phyloP scores from a whole-genome alignment of 2,888 invertebrate genomes.

The Watsonalla cultraria region DNA sequence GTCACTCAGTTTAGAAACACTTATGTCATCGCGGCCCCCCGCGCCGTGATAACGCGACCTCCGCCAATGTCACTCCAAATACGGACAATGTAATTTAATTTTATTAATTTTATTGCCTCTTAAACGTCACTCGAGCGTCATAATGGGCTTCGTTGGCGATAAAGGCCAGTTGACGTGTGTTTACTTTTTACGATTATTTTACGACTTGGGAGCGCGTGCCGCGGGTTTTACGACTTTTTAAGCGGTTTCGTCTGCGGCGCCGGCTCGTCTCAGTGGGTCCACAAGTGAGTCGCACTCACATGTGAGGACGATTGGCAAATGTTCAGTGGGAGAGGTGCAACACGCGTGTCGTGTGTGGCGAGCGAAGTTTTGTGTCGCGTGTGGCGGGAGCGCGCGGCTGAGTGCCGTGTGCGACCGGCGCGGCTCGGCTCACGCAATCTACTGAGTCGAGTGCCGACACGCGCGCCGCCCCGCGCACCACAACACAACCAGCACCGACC shows the following conservation, averaged over 20 bases:
- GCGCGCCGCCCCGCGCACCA: slow-evolving; percentile 80
- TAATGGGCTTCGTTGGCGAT: slow-evolving; percentile 74
- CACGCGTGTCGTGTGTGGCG: slow-evolving; percentile 44
- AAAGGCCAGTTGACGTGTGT: slow-evolving; percentile 75
- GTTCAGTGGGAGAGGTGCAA: slow-evolving; percentile 42
- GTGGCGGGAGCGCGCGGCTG: slow-evolving; percentile 58
- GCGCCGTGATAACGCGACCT: slow-evolving; percentile 73
- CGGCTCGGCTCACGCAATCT: slow-evolving; percentile 83
- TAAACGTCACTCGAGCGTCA: slow-evolving; percentile 78
- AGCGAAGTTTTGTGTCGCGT: slow-evolving; percentile 70
- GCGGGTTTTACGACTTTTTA: slow-evolving; percentile 75
- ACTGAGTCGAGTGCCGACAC: slow-evolving; percentile 71
- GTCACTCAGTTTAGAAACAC: slow-evolving; percentile 68
- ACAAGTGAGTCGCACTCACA: slow-evolving; percentile 11
- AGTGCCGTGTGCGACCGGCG: slow-evolving; percentile 71
- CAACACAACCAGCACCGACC: slow-evolving; percentile 36
- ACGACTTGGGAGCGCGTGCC: slow-evolving; percentile 72
- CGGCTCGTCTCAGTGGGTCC: slow-evolving; percentile 45
- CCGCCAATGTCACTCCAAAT: slow-evolving; percentile 69
- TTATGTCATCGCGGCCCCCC: slow-evolving; percentile 75
- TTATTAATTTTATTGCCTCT: slow-evolving; percentile 77
- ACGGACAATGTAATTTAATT: slow-evolving; percentile 67
- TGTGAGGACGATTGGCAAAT: slow-evolving; percentile 33
- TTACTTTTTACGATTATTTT: slow-evolving; percentile 80
- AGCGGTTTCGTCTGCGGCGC: slow-evolving; percentile 61